Percentiles rank a stretch among this genome's conserved stretches.
Conservation (phyloP, 2,797 vertebrate species). For the Graptemys geographica region DNA sequence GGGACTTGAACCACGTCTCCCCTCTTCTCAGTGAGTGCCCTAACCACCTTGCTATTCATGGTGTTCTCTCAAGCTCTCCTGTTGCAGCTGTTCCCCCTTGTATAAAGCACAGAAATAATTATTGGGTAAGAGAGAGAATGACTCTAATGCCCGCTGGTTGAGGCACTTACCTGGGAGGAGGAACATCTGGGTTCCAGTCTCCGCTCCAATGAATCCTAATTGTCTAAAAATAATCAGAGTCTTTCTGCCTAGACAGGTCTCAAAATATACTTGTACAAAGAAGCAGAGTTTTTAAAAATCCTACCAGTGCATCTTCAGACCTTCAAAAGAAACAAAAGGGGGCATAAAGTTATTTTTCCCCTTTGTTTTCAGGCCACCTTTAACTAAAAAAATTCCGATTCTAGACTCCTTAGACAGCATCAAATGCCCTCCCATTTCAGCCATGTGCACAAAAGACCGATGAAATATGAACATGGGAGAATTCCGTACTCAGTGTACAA, state of each 20-base stretch:
- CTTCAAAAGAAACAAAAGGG: background rate
- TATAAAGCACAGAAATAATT: background rate
- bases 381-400: background rate
- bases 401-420: background rate
- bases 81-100: background rate
- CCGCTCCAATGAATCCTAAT: background rate
- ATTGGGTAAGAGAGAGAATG: background rate
- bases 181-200: background rate
- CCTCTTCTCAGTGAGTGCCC: background rate
- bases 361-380: background rate
- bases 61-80: background rate
- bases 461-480: background rate
- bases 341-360: background rate
- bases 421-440: background rate
- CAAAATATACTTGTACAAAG: background rate
- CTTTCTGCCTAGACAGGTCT: background rate
- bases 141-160: background rate
- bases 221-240: background rate
- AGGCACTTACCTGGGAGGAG: background rate
- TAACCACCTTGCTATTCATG: background rate
- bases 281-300: background rate
- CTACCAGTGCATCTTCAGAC: background rate
- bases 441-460: background rate
- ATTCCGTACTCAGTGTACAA: background rate
- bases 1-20: background rate